Evolutionary conservation across 2,888 invertebrate species (phyloP), one percentile per base, ranked within the genome.

Genomic region (Lapara coniferarum): DNA sequence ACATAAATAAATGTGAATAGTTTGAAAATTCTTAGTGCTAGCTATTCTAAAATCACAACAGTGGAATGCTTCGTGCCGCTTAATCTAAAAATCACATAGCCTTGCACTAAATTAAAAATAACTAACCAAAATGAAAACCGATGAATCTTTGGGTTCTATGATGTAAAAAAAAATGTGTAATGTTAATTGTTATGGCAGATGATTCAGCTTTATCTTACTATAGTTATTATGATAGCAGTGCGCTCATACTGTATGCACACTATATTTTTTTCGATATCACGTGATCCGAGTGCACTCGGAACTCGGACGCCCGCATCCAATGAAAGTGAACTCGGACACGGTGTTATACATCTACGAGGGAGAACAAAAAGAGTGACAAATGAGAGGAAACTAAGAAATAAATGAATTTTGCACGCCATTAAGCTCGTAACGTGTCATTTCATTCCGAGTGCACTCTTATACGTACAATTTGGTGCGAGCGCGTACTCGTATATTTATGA

Each of bases 31-130:
- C 71, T 75, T 71, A 84, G 85, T 84, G 78, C 75, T 83, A 77
- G 77, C 83, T 89, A 90, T 75, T 83, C 84, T 88, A 89, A 81
- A 87, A 92, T 92, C 91, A 92, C 92, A 92, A 91, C 84, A 87
- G 88, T 91, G 92, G 93, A 92, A 92, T 91, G 91, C 85, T 79
- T 72, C 72, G 90, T 91, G 91, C 87, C 81, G 80, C 91, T 91
- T 91, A 92, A 71, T 83, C 87, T 89, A 91, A 85, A 63, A 85
- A 92, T 93, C 93, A 93, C 93, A 89, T 89, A 90, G 89, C 88
- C 86, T 89, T 89, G 83, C 80, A 81, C 81, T 83, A 79, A 74
- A 74, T 66, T 78, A 71, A 71, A 74, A 74, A 78, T 75, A 75
- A 75, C 63, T 63, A 71, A 82, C 83, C 75, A 71, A 74, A 74